Evolutionary conservation across 2,888 invertebrate species (phyloP), one percentile per base, ranked within the genome.

Genomic region (Dryadula phaetusa): DNA sequence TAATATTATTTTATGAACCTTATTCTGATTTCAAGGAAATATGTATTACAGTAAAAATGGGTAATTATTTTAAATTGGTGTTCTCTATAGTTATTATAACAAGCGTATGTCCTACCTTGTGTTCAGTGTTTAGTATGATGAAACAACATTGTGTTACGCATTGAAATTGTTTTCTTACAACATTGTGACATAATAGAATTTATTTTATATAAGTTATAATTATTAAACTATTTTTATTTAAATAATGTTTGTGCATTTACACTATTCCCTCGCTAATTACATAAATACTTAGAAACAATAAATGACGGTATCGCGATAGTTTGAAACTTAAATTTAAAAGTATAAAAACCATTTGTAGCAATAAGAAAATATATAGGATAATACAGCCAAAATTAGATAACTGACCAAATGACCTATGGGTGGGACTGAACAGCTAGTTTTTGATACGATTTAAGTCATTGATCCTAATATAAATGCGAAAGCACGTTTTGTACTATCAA

Each of bases 401-500:
- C 28, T 44, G 25, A 25, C 7, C 2, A 28, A 60, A 25, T 60
- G 16, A 34, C 40, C 22, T 56, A 58, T 10, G n/a, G 16, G 44
- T 28, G 28, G 25, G 58, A 44, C 12, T 28, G 25, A 58, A 28
- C 12, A n/a, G 16, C 16, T 60, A 60, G 58, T 44, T 60, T 60
- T 60, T 10, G 16, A n/a, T 44, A 44, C 12, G 16, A 60, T 58
- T 60, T 28, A 44, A 60, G 25, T 60, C 18, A 16, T 28, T 28
- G 12, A 60, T 32, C 60, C 60, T 44, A 44, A 5, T 60, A 28
- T 18, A 28, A 28, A 60, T 60, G 60, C 60, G 18, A 44, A 60
- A 42, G 60, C 60, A 60, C 60, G 60, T 60, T 60, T 44, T 7
- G 2, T 28, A 6, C 25, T 60, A 60, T 44, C 44, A 18, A 60